phyloP scores from a whole-genome alignment of 1,140 invertebrate genomes.

The Whitmania pigra region DNA sequence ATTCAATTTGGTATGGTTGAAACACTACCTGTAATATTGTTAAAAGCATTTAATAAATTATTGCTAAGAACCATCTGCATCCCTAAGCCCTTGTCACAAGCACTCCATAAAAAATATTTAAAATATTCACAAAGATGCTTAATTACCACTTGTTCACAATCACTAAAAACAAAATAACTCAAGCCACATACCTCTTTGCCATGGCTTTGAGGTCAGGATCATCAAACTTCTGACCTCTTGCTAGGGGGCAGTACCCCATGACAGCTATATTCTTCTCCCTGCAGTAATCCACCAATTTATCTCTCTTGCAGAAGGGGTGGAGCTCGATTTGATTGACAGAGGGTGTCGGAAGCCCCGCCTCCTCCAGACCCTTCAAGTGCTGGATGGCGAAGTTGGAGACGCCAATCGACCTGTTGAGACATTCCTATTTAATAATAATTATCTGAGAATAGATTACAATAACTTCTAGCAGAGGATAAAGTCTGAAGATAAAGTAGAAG shows the following conservation, averaged over 20 bases:
- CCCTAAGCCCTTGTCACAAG: too few relatives aligned
- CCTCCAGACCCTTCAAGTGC: conserved; percentile 31
- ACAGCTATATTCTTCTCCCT: conserved; percentile 29
- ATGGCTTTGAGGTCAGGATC: conserved; percentile 28
- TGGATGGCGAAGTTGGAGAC: conserved; percentile 35
- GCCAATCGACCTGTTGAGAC: conserved; percentile 29
- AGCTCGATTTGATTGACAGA: conserved; percentile 36
- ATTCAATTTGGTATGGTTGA: not conserved
- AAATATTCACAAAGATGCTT: not conserved
- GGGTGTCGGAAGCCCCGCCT: conserved; percentile 29
- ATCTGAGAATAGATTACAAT: too few relatives aligned
- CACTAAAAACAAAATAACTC: not conserved
- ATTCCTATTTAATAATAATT: not conserved
- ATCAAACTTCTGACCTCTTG: conserved; percentile 27
- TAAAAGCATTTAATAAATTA: too few relatives aligned
- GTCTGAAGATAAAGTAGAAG: too few relatives aligned
- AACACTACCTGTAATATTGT: not conserved
- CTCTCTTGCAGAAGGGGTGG: conserved; percentile 31
- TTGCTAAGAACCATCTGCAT: too few relatives aligned
- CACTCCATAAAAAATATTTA: too few relatives aligned
- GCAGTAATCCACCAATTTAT: conserved; percentile 32
- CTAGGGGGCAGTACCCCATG: conserved; percentile 33
- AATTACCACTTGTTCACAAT: not conserved
- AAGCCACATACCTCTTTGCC: conserved; percentile 27
- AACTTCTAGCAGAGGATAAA: too few relatives aligned